Conservation (phyloP, 2,797 vertebrate genomes). For the Anabacerthia variegaticeps region DNA sequence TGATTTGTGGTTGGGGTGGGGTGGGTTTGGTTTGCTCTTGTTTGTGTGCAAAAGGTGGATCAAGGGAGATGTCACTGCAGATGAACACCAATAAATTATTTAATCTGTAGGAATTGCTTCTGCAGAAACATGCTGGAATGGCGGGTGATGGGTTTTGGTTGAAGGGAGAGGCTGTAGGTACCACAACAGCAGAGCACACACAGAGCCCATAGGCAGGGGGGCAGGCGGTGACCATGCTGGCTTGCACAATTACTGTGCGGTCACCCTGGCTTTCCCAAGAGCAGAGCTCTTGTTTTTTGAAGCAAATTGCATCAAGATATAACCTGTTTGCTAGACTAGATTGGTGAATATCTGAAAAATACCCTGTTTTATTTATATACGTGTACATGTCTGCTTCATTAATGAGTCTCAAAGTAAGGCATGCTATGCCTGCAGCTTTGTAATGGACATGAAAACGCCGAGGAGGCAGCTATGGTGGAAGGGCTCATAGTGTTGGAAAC, state of each 20-base stretch:
- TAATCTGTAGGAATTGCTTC: slow-evolving; percentile 17
- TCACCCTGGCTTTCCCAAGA: neutral
- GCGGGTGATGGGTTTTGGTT: neutral
- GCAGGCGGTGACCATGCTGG: neutral
- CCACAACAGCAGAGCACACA: neutral
- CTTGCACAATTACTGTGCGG: neutral
- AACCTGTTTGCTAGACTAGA: slow-evolving; percentile 13
- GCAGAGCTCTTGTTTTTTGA: neutral
- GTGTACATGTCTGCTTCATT: neutral
- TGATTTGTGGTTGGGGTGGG: neutral
- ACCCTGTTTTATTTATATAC: neutral
- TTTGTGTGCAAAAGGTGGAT: neutral
- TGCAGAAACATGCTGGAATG: slow-evolving; percentile 20
- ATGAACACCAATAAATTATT: slow-evolving; percentile 33
- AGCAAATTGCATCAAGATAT: neutral
- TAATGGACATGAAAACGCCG: slow-evolving; percentile 18
- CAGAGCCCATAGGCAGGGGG: neutral
- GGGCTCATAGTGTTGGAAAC: neutral
- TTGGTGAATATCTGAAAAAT: neutral
- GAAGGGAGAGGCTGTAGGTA: neutral
- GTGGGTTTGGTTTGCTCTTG: neutral
- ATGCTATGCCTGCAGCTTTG: slow-evolving; percentile 2
- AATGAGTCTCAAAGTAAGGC: neutral
- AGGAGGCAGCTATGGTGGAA: slow-evolving; percentile 21
- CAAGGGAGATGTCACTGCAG: neutral